Evolutionary conservation across 1,140 invertebrate genomes (phyloP), one percentile per base, ranked within the genome.

Genomic region (Rhizoglyphus robini): DNA sequence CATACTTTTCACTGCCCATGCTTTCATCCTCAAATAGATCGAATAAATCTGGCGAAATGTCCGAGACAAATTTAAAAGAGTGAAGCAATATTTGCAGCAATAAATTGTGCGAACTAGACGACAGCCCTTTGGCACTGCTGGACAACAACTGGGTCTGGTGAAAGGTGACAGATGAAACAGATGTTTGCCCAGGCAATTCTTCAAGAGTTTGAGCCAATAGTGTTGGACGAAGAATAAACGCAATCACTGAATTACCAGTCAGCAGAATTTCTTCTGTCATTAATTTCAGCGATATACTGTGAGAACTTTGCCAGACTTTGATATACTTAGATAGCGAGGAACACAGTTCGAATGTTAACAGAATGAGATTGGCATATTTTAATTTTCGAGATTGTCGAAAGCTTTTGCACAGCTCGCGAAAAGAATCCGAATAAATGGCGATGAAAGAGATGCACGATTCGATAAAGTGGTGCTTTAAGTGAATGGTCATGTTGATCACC

Each of bases 381-480:
- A 8, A 25, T 36, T 31, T 8, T n/a, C 25, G 47, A 4, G 5
- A 20, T 34, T 3, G 2, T 5, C 63, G 49, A 25, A 68, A 25
- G 4, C 4, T n/a, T 1, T 13, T 1, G 15, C 49, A 58, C 32
- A 29, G 20, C 27, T 58, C 34, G 34, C 23, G 4, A 3, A 68
- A 8, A 1, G 20, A 11, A 32, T 65, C 36, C 15, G 31, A 30
- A 61, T 68, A 65, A 2, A 59, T 38, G 30, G 32, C 38, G 25
- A 68, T 29, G 25, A 68, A 68, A 18, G 46, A 32, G 30, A 68
- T 36, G 29, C 34, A 65, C 8, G 30, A 8, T 20, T 65, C 51
- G 5, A 46, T 38, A 30, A 49, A 68, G 57, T 68, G 41, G 41
- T 68, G 54, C 30, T 31, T 4, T 13, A 68, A n/a, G 23, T 49